Evolutionary conservation across 2,888 invertebrate genomes (phyloP).

Genomic region (Apeira syringaria): DNA sequence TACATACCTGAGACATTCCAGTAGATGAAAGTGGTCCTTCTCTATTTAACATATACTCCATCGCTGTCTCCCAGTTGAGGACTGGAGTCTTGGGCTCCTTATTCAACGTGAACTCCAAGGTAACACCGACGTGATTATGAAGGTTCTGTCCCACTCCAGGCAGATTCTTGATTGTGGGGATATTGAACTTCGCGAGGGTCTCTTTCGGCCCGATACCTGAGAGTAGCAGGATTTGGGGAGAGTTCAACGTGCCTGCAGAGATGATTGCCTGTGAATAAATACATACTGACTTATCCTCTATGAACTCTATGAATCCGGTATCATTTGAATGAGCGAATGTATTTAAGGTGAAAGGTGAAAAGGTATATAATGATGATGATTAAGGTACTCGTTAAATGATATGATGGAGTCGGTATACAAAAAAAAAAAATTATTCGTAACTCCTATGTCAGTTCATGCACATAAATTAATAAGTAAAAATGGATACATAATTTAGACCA

Average conservation of each 20-base stretch:
- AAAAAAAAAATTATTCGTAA: too few species aligned
- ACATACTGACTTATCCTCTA: too few species aligned
- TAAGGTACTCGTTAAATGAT: too few species aligned
- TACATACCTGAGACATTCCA: constrained; percentile 85
- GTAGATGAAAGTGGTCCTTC: constrained; percentile 86
- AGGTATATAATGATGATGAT: too few species aligned
- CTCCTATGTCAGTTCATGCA: too few species aligned
- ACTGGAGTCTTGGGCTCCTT: constrained; percentile 78
- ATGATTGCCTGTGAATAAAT: constrained; percentile 80
- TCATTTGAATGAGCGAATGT: too few species aligned
- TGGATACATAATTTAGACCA: too few species aligned
- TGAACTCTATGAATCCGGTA: too few species aligned
- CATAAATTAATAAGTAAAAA: too few species aligned
- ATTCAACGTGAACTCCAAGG: constrained; percentile 79
- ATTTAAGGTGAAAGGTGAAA: too few species aligned
- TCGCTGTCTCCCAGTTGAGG: constrained; percentile 84
- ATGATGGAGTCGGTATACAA: too few species aligned
- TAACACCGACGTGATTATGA: constrained; percentile 87
- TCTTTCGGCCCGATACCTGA: constrained; percentile 87
- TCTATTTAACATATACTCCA: constrained; percentile 84
- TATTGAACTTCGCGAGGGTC: constrained; percentile 82
- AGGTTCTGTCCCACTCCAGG: constrained; percentile 88
- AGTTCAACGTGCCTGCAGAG: constrained; percentile 86
- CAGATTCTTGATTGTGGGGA: constrained; percentile 84
- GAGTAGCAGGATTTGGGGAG: constrained; percentile 86